Base-by-base conservation (phyloP, 2,113 vertebrate species). In the Brachyistius frenatus region DNA sequence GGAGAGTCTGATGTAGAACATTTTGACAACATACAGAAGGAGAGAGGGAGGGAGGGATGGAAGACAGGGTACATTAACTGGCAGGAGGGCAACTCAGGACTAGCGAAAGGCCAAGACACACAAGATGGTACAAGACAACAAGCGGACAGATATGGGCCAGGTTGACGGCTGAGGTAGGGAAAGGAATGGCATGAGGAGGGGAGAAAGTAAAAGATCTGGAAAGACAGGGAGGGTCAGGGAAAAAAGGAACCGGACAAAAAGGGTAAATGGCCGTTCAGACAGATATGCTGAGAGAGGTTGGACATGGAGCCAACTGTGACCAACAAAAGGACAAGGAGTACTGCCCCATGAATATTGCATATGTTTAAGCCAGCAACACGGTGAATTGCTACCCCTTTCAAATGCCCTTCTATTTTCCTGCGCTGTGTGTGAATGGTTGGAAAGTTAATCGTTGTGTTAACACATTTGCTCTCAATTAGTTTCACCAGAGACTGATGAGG, bases 121-220 rank as follows among this genome's bases (percentile, higher is more conserved):
- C 83, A 81, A 86, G 80, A 90, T 77, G 87, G 76, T 81, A 87
- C 75, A 58, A 86, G 85, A 90, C 88, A 88, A 73, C 81, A 68
- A 58, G 71, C 58, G 50, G 85, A 90, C 80, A 90, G 91, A 90
- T 81, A 83, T 88, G 80, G 85, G 84, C 76, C 85, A 89, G 68
- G 76, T 73, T 91, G 88, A 90, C 52, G 75, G 78, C 78, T 71
- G 86, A 81, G 81, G 83, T 62, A 72, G 60, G 62, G 56, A 73
- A 76, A 77, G 50, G 41, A 79, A 52, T 41, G 46, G 73, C 50
- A 52, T 39, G 67, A 52, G 66, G 32, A 54, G 65, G 57, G 39
- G 60, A 58, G 63, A 31, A 4, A 58, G 78, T 30, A 30, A 66
- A 64, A 35, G 64, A 87, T 63, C 23, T 5, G 46, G 66, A 60